Conservation (phyloP, 2,888 invertebrate species). For the Crioceris asparagi region DNA sequence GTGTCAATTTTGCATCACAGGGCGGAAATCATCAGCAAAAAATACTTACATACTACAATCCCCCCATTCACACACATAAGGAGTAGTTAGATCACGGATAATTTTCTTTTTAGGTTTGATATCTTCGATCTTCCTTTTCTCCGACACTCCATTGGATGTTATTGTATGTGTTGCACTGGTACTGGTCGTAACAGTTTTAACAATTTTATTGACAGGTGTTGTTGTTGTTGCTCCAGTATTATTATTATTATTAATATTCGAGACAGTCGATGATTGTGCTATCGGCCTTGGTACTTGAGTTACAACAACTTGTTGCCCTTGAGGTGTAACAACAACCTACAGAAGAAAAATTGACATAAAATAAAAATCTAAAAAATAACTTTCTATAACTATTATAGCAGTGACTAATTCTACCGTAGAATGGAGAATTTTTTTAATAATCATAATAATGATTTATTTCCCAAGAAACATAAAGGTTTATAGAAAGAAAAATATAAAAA, state of each 20-base stretch:
- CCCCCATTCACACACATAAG: slow-evolving; percentile 86
- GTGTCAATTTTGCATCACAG: too few species aligned
- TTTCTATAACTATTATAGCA: too few species aligned
- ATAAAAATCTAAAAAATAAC: slow-evolving; percentile 20
- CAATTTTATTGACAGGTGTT: slow-evolving; percentile 11
- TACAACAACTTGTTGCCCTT: slow-evolving; percentile 54
- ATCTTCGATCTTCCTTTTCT: slow-evolving; percentile 22
- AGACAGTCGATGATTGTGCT: slow-evolving; percentile 40
- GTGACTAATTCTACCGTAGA: too few species aligned
- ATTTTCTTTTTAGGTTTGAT: slow-evolving; percentile 32
- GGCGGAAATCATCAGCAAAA: too few species aligned
- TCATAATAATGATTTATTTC: too few species aligned
- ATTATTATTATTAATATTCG: slow-evolving; percentile 37
- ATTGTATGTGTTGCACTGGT: slow-evolving; percentile 16
- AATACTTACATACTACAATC: slow-evolving; percentile 68
- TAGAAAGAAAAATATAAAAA: not conserved
- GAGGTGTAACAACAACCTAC: slow-evolving; percentile 50
- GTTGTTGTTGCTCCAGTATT: slow-evolving; percentile 26
- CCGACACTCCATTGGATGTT: slow-evolving; percentile 17
- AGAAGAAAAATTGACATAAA: too few species aligned
- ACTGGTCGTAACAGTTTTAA: slow-evolving; percentile 25
- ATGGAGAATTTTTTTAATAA: too few species aligned
- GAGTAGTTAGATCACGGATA: slow-evolving; percentile 35
- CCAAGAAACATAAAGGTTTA: too few species aligned
- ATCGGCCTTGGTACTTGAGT: slow-evolving; percentile 48